Evolutionary conservation across 2,888 invertebrate genomes (phyloP), one percentile per base, ranked within the genome.

Genomic region (Ceraclea dissimilis): DNA sequence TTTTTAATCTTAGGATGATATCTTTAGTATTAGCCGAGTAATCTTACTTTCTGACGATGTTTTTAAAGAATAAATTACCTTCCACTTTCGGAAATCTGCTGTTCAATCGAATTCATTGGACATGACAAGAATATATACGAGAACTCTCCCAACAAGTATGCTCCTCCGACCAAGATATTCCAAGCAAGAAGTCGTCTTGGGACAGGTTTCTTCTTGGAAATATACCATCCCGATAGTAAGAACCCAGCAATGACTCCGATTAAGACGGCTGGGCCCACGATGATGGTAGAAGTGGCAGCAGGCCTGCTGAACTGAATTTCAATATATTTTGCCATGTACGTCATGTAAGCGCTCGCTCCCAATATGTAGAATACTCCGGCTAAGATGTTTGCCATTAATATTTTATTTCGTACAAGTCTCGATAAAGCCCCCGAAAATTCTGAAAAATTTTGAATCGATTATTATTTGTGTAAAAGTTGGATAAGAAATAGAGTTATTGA

Each of bases 261-360:
- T 52, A 84, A 70, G 1, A 80, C 77, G 1, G 78, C 67, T 0
- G 82, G 81, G 21, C 83, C 89, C 62, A 85, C 79, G 58, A 86
- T 72, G 59, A 85, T 74, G 17, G 83, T 85, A 16, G 86, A 85
- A 54, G 74, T 75, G 11, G 83, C 81, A 1, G 87, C 79, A 0
- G 81, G 79, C 59, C 80, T 79, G 61, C 80, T 78, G 66, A 83
- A 89, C 67, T 87, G 85, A 8, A 86, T 84, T 70, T 89, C 88
- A 66, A 88, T 79, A 67, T 87, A 86, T 67, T 87, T 88, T 8
- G 85, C 83, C 63, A 86, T 72, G 67, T 84, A 89, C 11, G 85
- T 87, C 66, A 85, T 82, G 64, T 84, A 84, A 0, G 84, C 84
- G 1, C 80, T 74, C 2, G 79, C 77, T 21, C 82, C 82, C 50